Conservation (phyloP, 2,888 invertebrate genomes). For the Latheticus oryzae region DNA sequence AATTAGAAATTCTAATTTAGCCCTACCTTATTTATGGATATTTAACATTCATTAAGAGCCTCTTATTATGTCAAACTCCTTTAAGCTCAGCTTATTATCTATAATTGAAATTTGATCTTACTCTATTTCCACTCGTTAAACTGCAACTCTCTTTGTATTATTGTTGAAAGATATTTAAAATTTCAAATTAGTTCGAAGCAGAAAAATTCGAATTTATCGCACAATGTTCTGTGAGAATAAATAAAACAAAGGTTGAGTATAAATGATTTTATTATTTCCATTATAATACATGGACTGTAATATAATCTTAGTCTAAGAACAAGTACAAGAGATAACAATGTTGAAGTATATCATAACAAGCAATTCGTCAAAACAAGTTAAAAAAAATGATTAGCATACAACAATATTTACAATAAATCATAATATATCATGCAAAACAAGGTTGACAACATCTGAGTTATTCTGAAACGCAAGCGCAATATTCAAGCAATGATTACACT, state of each 20-base stretch:
- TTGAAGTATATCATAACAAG: not conserved
- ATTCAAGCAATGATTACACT: not conserved
- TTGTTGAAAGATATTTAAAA: too few species aligned
- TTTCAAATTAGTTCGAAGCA: too few species aligned
- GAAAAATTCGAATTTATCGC: too few species aligned
- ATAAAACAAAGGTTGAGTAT: too few species aligned
- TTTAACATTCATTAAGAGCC: slow-evolving; percentile 36
- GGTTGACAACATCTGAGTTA: slow-evolving; percentile 16
- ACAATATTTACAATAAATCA: slow-evolving; percentile 20
- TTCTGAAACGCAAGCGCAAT: slow-evolving; percentile 4
- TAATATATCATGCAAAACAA: slow-evolving; percentile 13
- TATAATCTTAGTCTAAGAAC: too few species aligned
- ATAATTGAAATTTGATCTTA: slow-evolving; percentile 7
- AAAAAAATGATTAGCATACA: slow-evolving; percentile 14
- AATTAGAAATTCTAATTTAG: slow-evolving; percentile 42
- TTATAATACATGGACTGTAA: too few species aligned
- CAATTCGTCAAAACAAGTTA: slow-evolving; percentile 1
- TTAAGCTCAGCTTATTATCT: slow-evolving; percentile 7
- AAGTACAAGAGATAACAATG: too few species aligned
- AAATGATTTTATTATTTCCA: too few species aligned
- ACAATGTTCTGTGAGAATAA: too few species aligned
- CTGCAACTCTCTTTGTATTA: too few species aligned
- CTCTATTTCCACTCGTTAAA: too few species aligned
- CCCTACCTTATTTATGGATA: slow-evolving; percentile 41
- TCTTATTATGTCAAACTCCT: slow-evolving; percentile 39